A percentile compares a stretch with the other conserved stretches of the same genome.
Conservation (phyloP, 2,797 vertebrate species). For the Danio jaintianensis region DNA sequence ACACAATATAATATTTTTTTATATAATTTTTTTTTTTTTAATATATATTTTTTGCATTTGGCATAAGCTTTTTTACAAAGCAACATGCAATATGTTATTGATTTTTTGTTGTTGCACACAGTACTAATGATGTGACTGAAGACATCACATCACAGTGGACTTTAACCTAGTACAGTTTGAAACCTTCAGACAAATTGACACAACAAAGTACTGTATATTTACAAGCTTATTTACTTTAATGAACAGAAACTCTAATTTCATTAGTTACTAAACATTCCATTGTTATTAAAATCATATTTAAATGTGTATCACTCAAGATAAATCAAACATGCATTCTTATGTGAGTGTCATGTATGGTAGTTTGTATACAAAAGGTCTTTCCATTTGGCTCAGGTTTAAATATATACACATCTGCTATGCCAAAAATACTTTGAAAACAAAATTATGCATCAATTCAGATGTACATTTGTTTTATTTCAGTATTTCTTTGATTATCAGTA, state of each 20-base stretch:
- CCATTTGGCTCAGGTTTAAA: background rate
- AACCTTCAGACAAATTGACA: background rate
- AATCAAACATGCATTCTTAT: background rate
- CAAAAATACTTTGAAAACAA: background rate
- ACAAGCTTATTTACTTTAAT: background rate
- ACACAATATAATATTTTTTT: too few relatives aligned
- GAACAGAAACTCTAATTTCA: too few relatives aligned
- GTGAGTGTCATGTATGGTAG: background rate
- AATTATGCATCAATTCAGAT: background rate
- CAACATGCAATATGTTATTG: too few relatives aligned
- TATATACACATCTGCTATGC: background rate
- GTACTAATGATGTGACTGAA: background rate
- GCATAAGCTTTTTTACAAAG: too few relatives aligned
- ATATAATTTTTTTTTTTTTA: too few relatives aligned
- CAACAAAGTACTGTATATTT: background rate
- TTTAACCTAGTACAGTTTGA: background rate
- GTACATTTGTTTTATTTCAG: background rate
- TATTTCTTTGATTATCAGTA: background rate
- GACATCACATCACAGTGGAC: background rate
- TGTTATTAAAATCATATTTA: background rate
- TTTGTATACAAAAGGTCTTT: background rate
- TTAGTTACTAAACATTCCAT: background rate
- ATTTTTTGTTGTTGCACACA: background rate
- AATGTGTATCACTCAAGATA: too few relatives aligned
- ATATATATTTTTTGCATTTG: too few relatives aligned